Conservation (phyloP, 2,797 vertebrate genomes). For the Ctenosaura bakeri region DNA sequence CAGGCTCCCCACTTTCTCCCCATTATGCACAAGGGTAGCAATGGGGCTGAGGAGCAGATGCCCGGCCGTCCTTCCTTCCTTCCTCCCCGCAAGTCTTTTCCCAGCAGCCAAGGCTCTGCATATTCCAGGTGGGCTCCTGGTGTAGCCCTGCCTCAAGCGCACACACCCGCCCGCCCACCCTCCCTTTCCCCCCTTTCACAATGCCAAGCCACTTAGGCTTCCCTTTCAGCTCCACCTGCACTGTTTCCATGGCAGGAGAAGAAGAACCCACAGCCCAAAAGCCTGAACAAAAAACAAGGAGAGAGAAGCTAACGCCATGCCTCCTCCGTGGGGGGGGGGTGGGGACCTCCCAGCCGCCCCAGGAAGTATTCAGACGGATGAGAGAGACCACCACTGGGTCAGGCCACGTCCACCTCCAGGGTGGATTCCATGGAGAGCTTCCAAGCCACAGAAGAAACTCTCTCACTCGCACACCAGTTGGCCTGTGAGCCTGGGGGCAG, state of each 20-base stretch:
- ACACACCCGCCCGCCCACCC: constrained; percentile 33
- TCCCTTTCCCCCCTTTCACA: neutral
- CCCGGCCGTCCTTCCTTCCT: neutral
- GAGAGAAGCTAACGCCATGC: neutral
- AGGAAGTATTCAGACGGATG: too few species aligned
- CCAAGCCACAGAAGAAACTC: too few species aligned
- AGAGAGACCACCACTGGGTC: too few species aligned
- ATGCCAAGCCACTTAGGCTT: constrained; percentile 59
- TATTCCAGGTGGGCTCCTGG: constrained; percentile 64
- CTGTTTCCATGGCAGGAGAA: constrained; percentile 63
- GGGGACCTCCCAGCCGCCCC: too few species aligned
- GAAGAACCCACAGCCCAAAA: neutral
- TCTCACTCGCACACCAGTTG: too few species aligned
- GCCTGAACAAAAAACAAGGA: neutral
- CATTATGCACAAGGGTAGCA: neutral
- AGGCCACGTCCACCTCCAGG: too few species aligned
- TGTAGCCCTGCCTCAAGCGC: constrained; percentile 69
- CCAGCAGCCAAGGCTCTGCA: constrained; percentile 65
- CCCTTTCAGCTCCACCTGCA: constrained; percentile 59
- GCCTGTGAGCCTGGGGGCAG: too few species aligned
- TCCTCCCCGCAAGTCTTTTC: constrained; percentile 60
- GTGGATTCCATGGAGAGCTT: too few species aligned
- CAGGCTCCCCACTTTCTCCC: constrained; percentile 46
- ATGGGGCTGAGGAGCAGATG: constrained; percentile 61
- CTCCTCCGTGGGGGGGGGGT: too few species aligned